phyloP scores from a whole-genome alignment of 2,797 vertebrate species.

The Anas georgica region DNA sequence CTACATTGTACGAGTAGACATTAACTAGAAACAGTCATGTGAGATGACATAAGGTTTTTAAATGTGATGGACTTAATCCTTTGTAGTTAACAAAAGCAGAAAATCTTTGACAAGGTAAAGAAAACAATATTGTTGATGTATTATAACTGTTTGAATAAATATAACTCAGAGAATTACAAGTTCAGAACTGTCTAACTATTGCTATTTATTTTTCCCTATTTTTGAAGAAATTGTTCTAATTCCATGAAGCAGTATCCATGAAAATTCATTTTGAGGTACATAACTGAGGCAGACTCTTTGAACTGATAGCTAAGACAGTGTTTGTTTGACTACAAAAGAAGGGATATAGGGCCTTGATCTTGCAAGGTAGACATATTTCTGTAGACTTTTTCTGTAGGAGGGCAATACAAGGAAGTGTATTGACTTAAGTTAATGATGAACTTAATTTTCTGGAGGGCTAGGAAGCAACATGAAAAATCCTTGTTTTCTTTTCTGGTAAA shows the following conservation, averaged over 20 bases:
- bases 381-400: not conserved
- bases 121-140: not conserved
- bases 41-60: not conserved
- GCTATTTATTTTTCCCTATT: not conserved
- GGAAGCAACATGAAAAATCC: not conserved
- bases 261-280: not conserved
- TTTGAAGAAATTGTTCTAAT: not conserved
- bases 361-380: not conserved
- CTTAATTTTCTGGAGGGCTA: not conserved
- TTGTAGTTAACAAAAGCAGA: not conserved
- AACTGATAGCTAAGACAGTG: not conserved
- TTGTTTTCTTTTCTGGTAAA: not conserved
- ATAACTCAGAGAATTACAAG: not conserved
- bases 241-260: not conserved
- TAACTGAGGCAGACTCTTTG: not conserved
- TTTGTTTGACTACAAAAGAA: not conserved
- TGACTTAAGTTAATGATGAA: not conserved
- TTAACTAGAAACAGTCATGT: not conserved
- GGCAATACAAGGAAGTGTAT: not conserved
- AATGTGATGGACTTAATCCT: not conserved
- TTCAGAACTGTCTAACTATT: not conserved
- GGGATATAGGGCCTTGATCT: not conserved
- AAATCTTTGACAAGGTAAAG: not conserved
- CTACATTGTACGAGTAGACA: not conserved
- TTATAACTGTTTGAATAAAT: not conserved